Base-by-base conservation (phyloP, 1,140 invertebrate genomes). In the Pseudoatta argentina region DNA sequence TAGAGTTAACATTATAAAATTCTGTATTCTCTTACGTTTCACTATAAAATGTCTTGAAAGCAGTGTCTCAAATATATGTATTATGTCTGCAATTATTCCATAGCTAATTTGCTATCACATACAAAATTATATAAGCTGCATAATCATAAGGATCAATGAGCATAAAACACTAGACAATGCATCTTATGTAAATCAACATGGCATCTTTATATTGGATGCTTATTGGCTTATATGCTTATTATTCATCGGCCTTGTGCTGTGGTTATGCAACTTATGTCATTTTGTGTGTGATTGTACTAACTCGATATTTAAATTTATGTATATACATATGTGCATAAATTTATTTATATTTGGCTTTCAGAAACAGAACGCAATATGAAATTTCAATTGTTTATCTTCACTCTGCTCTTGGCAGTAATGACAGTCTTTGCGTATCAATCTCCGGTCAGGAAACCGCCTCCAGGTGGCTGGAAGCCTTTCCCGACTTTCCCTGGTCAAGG, bases 401-500 rank as follows among this genome's bases (percentile, higher is more conserved):
- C 67, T 3, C 48, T 87, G 21, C 44, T 89, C 18, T 53, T 79
- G 34, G 18, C 71, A 12, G 21, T 18, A 18, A 69, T 73, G 24
- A 24, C 67, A 1, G 64, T 72, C 2, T 16, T 81, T 16, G 76
- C 85, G 34, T 88, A 82, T 24, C 0, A 12, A 57, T 12, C 59
- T 44, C 55, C 51, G 10, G 8, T 69, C n/a, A 16, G 12, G 12
- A 71, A 14, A 3, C 76, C 76, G 2, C 12, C 57, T 12, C 78
- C 83, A 73, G 39, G n/a, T 16, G 53, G 55, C 10, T 78, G 76
- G 76, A 67, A 67, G n/a, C 18, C n/a, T 73, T 51, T 88, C n/a
- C 87, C 87, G 3, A 79, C 57, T 72, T 78, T 86, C 55, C 87
- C 87, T 1, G 85, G 73, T 55, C 87, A 83, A 10, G 78, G 66